A percentile compares a stretch with the other conserved stretches of the same genome.
Conservation (phyloP, 2,113 vertebrate genomes). For the Paramisgurnus dabryanus region DNA sequence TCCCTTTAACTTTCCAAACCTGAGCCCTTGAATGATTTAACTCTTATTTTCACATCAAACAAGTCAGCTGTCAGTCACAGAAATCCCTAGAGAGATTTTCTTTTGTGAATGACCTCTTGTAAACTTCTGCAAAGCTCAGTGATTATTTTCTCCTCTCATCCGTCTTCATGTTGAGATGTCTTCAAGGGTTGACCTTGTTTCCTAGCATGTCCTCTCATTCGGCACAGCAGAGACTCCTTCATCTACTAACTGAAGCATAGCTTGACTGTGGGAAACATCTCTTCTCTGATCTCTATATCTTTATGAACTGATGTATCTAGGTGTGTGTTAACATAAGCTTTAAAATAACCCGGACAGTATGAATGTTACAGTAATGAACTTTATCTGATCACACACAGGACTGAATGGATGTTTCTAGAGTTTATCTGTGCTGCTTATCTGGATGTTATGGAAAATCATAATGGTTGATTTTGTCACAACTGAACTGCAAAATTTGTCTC, state of each 20-base stretch:
- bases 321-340: neutral
- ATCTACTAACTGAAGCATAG: too few species aligned
- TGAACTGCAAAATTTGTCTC: neutral
- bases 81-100: neutral
- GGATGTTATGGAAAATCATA: neutral
- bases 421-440: neutral
- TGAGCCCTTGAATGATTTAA: too few species aligned
- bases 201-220: neutral
- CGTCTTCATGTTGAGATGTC: slow-evolving; percentile 3
- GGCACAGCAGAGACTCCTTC: neutral
- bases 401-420: neutral
- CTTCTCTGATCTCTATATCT: slow-evolving; percentile 12
- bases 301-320: neutral
- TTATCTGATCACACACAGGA: too few species aligned
- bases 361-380: neutral
- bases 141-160: slow-evolving; percentile 1
- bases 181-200: neutral
- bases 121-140: slow-evolving; percentile 1
- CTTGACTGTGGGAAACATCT: neutral
- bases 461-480: slow-evolving; percentile 1
- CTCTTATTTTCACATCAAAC: neutral
- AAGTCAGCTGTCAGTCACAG: neutral
- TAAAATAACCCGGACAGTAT: neutral
- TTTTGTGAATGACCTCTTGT: neutral
- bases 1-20: neutral